Percentiles rank a stretch among this genome's conserved stretches.
Evolutionary conservation across 1,140 invertebrate species (phyloP).

Genomic region (Pachypeltis micranthus): DNA sequence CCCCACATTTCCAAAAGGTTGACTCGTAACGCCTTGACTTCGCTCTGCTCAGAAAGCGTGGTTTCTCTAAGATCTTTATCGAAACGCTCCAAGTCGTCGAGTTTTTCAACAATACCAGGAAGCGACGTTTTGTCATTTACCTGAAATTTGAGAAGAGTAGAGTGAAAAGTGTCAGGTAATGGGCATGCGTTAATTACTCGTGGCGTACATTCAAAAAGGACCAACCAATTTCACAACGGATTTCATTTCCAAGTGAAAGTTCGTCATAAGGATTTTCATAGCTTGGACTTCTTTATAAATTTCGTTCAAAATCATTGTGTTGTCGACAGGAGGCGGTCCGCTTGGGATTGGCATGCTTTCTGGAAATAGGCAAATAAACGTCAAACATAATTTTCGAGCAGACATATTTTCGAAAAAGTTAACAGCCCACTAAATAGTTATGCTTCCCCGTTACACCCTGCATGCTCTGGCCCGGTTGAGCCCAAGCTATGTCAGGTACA

Average conservation of each 20-base stretch:
- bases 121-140: not conserved
- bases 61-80: conserved; percentile 15
- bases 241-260: not conserved
- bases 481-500: no score
- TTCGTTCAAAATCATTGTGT: not conserved
- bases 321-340: not conserved
- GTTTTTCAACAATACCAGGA: not conserved
- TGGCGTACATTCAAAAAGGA: not conserved
- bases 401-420: no score
- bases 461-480: no score
- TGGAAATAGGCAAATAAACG: no score
- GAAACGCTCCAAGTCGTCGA: conserved; percentile 9
- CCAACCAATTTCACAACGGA: not conserved
- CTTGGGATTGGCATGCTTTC: not conserved
- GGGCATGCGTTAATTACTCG: not conserved
- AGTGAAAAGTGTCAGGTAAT: not conserved
- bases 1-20: conserved; percentile 14
- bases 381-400: no score
- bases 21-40: conserved; percentile 23
- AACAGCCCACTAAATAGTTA: no score
- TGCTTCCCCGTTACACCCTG: no score
- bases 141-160: not conserved
- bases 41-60: conserved; percentile 32
- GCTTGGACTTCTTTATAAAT: not conserved
- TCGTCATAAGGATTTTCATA: not conserved